Evolutionary conservation across 2,888 invertebrate species (phyloP), one percentile per base, ranked within the genome.

Genomic region (Chalcis sispes): DNA sequence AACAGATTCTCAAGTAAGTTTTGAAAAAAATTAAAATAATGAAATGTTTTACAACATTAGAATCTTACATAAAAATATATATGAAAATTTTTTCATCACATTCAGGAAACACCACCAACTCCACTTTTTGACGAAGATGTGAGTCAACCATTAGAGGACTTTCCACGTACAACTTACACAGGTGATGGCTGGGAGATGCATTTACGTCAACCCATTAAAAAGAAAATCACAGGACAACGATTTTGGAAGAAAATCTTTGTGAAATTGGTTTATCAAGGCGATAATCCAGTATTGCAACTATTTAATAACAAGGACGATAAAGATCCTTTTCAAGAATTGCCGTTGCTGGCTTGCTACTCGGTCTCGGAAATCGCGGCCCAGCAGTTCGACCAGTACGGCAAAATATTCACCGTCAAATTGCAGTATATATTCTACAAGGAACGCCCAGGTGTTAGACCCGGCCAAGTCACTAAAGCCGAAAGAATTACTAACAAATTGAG

Each of bases 401-500:
- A 99, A 90, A 98, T 99, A 83, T 99, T 99, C 90, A 99, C 99
- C 0, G 93, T 99, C 72, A 99, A 98, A 89, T 90, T 98, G 81
- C 99, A 99, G 89, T 98, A 98, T 87, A 95, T 99, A 72, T 97
- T 98, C 89, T 99, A 99, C 89, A 98, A 98, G 89, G 99, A 99
- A 89, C 92, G 98, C 13, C 98, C 99, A 0, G 99, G 99, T 1
- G 97, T 98, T 20, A 89, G 98, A 79, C 97, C 98, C 0, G 98
- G 98, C 0, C 97, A 97, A 88, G 96, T 97, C 77, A 96, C 96
- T 74, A 97, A 97, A 88, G 97, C 97, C 18, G 97, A 96, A 90
- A 92, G 96, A 76, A 93, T 97, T 80, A 96, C 97, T 0, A 96
- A 95, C 85, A 96, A 96, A 89, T 89, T 97, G 80, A 96, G 96